Percentiles rank a stretch among this genome's conserved stretches.
phyloP scores from a whole-genome alignment of 2,797 vertebrate species.

The Poeciliopsis paucimaculata region DNA sequence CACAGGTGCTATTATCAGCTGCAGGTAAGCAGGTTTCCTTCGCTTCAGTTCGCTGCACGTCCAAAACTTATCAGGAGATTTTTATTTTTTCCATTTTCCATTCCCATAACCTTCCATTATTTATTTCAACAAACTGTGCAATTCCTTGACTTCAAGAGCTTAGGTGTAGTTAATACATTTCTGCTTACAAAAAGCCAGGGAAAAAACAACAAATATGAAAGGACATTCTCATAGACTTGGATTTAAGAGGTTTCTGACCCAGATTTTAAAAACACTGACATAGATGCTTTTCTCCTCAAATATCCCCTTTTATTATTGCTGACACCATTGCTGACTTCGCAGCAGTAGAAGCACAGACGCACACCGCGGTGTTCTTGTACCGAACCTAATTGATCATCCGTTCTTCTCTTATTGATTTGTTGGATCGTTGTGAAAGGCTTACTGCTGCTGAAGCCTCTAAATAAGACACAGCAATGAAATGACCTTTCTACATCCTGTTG shows the following conservation, averaged over 20 bases:
- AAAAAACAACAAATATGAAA: constrained; percentile 12
- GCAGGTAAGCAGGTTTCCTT: constrained; percentile 36
- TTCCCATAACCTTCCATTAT: background rate
- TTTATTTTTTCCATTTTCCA: background rate
- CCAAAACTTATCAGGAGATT: constrained; percentile 3
- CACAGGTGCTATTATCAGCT: constrained; percentile 23
- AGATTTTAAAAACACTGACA: constrained; percentile 40
- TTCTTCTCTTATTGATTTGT: constrained; percentile 31
- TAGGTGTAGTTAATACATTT: background rate
- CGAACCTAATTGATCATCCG: background rate
- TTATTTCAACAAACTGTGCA: constrained; percentile 7
- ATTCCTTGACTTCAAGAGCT: constrained; percentile 9
- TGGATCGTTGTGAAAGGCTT: background rate
- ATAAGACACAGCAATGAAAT: constrained; percentile 54
- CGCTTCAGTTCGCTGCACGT: background rate
- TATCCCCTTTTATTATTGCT: constrained; percentile 26
- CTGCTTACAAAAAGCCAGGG: constrained; percentile 21
- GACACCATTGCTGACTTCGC: constrained; percentile 41
- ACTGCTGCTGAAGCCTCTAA: constrained; percentile 32
- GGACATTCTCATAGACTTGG: constrained; percentile 15
- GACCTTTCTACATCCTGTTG: constrained; percentile 72
- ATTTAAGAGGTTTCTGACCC: constrained; percentile 44
- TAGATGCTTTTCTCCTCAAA: constrained; percentile 20
- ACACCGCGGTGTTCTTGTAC: constrained; percentile 7
- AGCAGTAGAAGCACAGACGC: background rate